Percentiles rank a stretch among this genome's conserved stretches.
Conservation (phyloP, 2,888 invertebrate genomes). For the Eucriotettix oculatus region DNA sequence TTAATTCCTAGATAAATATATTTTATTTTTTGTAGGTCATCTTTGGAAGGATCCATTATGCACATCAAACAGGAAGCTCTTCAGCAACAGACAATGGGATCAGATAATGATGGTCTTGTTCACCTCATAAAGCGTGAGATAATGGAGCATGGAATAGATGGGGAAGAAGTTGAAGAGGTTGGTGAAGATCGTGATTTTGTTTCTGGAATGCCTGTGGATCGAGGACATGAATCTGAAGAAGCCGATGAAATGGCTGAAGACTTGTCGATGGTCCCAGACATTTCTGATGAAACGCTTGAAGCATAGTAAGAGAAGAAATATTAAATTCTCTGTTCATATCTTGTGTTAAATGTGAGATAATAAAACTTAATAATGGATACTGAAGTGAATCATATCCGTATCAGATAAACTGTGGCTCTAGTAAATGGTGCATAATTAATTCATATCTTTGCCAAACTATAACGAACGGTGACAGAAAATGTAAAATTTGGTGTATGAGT, state of each 20-base stretch:
- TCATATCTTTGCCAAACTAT: no score
- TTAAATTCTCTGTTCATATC: neutral
- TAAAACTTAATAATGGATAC: neutral
- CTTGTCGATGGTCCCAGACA: slow-evolving; percentile 13
- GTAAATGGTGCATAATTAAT: neutral
- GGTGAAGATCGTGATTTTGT: slow-evolving; percentile 5
- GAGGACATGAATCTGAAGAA: slow-evolving; percentile 9
- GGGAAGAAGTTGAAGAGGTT: slow-evolving; percentile 9
- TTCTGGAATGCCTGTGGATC: slow-evolving; percentile 4
- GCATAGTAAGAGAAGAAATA: slow-evolving; percentile 10
- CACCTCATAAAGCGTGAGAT: slow-evolving; percentile 14
- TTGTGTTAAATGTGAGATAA: neutral
- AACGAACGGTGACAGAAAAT: no score
- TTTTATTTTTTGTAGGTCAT: slow-evolving; percentile 7
- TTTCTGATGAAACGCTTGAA: slow-evolving; percentile 10
- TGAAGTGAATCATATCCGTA: neutral
- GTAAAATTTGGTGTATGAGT: no score
- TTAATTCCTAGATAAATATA: no score
- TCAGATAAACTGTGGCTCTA: neutral
- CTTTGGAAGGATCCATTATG: slow-evolving; percentile 10
- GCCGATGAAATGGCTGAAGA: slow-evolving; percentile 14
- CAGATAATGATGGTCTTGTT: slow-evolving; percentile 10
- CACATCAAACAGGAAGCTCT: slow-evolving; percentile 13
- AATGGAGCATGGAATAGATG: slow-evolving; percentile 12
- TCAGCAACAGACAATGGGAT: neutral